Evolutionary conservation across 1,140 invertebrate genomes (phyloP), one percentile per base, ranked within the genome.

Genomic region (Steinernema khuongi): DNA sequence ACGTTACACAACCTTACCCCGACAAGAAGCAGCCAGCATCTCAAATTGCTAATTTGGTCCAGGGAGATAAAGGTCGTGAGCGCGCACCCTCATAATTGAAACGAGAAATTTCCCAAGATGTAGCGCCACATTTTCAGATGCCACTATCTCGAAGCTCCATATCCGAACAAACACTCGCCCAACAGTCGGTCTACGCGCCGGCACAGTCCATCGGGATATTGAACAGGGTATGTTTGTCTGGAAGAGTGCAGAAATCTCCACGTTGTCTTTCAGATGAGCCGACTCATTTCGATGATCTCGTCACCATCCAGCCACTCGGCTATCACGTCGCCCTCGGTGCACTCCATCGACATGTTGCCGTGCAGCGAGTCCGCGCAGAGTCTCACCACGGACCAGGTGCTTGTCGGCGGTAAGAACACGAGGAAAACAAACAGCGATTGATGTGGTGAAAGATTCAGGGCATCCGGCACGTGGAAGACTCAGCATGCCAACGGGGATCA

Each of bases 291-390:
- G 50, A 14, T 60, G 7, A 60, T 60, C 50, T 60, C 50, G 50
- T 60, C 50, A 22, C 50, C 50, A 22, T 60, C 50, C 11, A 60
- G 26, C 19, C 50, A 60, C 50, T 60, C 50, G 7, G 50, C 50
- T 14, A 60, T 60, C 11, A 60, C 50, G 7, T 60, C 50, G 14
- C 50, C 50, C 50, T 60, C 50, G 50, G 50, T 60, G 4, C 50
- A 60, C 22, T 60, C 50, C 14, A 60, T 60, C 19, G 50, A 60
- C 50, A 60, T 60, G 50, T 26, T 60, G 11, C 11, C 50, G 50
- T 60, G 50, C 50, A 60, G 50, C 50, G 50, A 60, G 19, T 60
- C 50, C 50, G 50, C 50, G 50, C 50, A 60, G 19, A 60, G 50
- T 26, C 50, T 60, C 50, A n/a, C 50, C 50, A 60, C 50, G 50